phyloP scores from a whole-genome alignment of 2,113 vertebrate species.

The Chlorodrepanis virens region DNA sequence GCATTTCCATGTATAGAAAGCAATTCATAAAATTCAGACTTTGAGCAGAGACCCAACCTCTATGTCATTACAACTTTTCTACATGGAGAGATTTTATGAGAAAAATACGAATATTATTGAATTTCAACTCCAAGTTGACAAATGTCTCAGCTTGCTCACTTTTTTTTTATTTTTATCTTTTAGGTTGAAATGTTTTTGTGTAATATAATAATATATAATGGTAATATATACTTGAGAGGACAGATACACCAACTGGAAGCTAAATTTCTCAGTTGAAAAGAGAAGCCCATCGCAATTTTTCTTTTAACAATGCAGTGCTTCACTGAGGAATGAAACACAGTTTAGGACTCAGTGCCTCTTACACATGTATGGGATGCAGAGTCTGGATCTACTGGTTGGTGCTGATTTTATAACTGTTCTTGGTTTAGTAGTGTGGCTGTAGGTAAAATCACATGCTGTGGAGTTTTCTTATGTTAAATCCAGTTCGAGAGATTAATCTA shows the following conservation, averaged over 20 bases:
- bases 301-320: background rate
- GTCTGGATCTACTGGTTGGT: background rate
- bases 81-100: background rate
- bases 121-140: background rate
- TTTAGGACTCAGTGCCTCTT: background rate
- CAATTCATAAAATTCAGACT: background rate
- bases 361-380: background rate
- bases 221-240: background rate
- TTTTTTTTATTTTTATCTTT: background rate
- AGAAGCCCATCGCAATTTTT: background rate
- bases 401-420: background rate
- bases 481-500: background rate
- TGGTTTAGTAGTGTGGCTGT: background rate
- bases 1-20: background rate
- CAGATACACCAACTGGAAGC: background rate
- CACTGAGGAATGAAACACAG: background rate
- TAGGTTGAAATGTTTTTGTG: background rate
- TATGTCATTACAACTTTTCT: background rate
- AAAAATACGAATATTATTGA: background rate
- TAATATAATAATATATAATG: background rate
- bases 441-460: background rate
- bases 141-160: background rate
- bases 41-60: background rate
- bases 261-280: background rate
- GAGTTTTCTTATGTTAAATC: background rate